phyloP scores from a whole-genome alignment of 1,140 invertebrate species.

The Calycopis cecrops region DNA sequence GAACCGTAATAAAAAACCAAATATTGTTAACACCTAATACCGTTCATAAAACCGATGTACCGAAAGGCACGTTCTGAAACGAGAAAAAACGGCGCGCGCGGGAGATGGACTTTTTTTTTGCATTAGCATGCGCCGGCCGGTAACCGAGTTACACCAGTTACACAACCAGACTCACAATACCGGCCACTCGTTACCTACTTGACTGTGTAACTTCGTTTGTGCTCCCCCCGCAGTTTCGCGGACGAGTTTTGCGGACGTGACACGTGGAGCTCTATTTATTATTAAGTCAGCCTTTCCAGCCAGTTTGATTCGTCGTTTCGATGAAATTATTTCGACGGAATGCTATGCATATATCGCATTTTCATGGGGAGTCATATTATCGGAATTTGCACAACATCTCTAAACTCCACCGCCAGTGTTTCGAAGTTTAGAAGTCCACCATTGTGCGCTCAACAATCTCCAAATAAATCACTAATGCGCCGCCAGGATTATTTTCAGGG shows the following conservation, averaged over 20 bases:
- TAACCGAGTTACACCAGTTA: slow-evolving; percentile 43
- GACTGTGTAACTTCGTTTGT: slow-evolving; percentile 71
- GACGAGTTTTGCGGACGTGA: background rate
- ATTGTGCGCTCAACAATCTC: too few relatives aligned
- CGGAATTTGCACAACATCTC: too few relatives aligned
- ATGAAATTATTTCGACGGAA: too few relatives aligned
- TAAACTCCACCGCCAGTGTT: too few relatives aligned
- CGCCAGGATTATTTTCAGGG: too few relatives aligned
- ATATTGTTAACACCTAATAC: slow-evolving; percentile 7
- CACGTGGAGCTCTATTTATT: too few relatives aligned
- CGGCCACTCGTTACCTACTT: slow-evolving; percentile 67
- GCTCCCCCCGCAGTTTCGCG: slow-evolving; percentile 31
- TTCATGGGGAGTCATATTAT: too few relatives aligned
- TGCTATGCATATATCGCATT: too few relatives aligned
- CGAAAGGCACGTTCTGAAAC: slow-evolving; percentile 26
- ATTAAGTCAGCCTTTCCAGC: too few relatives aligned
- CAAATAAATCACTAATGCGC: too few relatives aligned
- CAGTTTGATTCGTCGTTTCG: too few relatives aligned
- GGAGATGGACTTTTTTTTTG: slow-evolving; percentile 40
- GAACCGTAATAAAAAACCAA: background rate
- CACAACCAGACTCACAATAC: slow-evolving; percentile 41
- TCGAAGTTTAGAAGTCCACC: too few relatives aligned
- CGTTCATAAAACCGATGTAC: slow-evolving; percentile 12
- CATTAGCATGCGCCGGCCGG: slow-evolving; percentile 55
- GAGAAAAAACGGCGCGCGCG: slow-evolving; percentile 24